Percentiles rank a stretch among this genome's conserved stretches.
Conservation (phyloP, 2,888 invertebrate species). For the Scaptomyza parva region DNA sequence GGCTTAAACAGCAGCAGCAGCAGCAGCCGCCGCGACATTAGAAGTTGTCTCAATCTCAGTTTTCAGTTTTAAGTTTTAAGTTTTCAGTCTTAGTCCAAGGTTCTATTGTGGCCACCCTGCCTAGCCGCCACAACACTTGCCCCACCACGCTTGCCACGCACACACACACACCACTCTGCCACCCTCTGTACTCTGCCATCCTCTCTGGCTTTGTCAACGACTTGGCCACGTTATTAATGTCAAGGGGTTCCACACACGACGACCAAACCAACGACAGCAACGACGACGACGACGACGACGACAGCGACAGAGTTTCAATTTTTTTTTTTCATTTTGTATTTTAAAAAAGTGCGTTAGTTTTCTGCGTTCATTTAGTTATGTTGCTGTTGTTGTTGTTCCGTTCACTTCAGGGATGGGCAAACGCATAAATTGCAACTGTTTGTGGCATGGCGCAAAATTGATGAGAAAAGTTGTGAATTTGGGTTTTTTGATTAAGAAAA, state of each 20-base stretch:
- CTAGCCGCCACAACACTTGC: too few relatives aligned
- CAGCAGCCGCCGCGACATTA: too few relatives aligned
- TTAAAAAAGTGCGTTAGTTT: slow-evolving; percentile 75
- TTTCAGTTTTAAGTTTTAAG: too few relatives aligned
- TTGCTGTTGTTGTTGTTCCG: slow-evolving; percentile 10
- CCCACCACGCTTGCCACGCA: neutral
- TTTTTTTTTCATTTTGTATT: slow-evolving; percentile 22
- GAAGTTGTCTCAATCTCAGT: neutral
- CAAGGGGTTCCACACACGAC: slow-evolving; percentile 80
- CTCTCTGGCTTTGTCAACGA: slow-evolving; percentile 38
- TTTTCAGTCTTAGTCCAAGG: slow-evolving; percentile 60
- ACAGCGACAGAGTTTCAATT: slow-evolving; percentile 10
- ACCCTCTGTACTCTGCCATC: too few relatives aligned
- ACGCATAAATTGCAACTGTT: slow-evolving; percentile 5
- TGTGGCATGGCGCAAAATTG: neutral
- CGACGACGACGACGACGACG: too few relatives aligned
- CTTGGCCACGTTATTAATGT: slow-evolving; percentile 73
- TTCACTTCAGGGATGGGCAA: slow-evolving; percentile 48
- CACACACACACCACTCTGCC: neutral
- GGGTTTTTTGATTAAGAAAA: neutral
- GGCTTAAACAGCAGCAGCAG: slow-evolving; percentile 59
- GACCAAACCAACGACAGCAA: slow-evolving; percentile 45
- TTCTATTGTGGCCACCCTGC: slow-evolving; percentile 64
- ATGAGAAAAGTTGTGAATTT: neutral
- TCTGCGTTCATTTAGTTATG: slow-evolving; percentile 52